Base-by-base conservation (phyloP, 2,888 invertebrate species). In the Tyria jacobaeae region DNA sequence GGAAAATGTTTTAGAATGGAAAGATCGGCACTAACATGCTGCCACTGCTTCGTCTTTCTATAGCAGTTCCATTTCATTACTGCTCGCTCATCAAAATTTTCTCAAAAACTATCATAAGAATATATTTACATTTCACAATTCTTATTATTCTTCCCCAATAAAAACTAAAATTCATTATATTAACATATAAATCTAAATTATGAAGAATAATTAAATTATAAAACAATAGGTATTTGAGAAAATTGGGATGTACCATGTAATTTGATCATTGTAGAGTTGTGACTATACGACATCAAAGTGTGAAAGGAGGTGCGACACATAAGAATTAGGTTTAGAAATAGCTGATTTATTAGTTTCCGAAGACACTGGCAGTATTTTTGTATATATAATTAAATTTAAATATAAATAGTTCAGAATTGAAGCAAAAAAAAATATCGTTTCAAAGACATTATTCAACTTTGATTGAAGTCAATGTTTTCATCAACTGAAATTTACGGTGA, bases 241-340 rank as follows among this genome's bases (percentile, higher is more conserved):
- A 71, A 73, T 73, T 77, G 70, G 0, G 65, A 62, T 50, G 57
- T 66, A 44, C 21, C 21, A 44, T 37, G 37, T 25, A 25, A 53
- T 53, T 6, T 12, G 3, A 44, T 44, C 39, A 55, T 27, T 63
- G 60, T 56, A 64, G 50, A 62, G 60, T 50, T 50, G 55, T 70
- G 66, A 67, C 68, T 62, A 60, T 71, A 88, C 87, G 84, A 89
- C 88, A 88, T 85, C 84, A 70, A 88, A 64, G 79, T 75, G 76
- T 83, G 79, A 80, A 81, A 76, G 81, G 81, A 78, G 62, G 83
- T 85, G 85, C 83, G 79, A 86, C 79, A 83, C 79, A 73, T 73
- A 76, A 39, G 12, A 73, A 78, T 78, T 83, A 77, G 71, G 75
- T 80, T 72, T 79, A 78, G 70, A 82, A 77, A 70, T 81, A 71